These are phyloP conservation scores for Myocastor coypus DNA, from an alignment of 2,113 vertebrate species.

Conservation along the genomic window DNA sequence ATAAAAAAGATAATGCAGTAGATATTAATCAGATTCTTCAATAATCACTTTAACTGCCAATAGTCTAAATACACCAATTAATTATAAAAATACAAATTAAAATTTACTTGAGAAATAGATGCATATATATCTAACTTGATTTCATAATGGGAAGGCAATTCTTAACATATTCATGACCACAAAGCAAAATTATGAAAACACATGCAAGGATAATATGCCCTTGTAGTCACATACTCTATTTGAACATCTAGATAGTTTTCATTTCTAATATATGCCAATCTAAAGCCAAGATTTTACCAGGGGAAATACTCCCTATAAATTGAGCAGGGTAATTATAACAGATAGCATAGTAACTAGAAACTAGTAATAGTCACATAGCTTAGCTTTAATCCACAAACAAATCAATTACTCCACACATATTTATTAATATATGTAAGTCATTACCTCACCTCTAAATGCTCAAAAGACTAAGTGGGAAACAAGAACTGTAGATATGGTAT, in stretches of 20 bases:
- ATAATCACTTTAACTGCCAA: background rate
- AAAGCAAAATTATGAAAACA: background rate
- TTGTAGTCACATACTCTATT: background rate
- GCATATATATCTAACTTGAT: constrained; percentile 23
- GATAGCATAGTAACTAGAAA: background rate
- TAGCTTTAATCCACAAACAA: background rate
- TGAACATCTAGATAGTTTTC: background rate
- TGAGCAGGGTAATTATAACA: background rate
- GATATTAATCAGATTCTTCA: background rate
- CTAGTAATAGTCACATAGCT: background rate
- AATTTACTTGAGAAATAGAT: constrained; percentile 55
- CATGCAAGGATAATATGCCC: background rate
- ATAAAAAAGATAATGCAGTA: background rate
- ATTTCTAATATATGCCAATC: background rate
- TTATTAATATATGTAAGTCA: constrained; percentile 2
- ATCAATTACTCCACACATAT: background rate
- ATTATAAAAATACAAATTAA: background rate
- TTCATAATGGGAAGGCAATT: background rate
- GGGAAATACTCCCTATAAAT: background rate
- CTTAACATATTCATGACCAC: background rate
- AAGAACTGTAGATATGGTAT: background rate
- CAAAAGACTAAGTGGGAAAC: background rate
- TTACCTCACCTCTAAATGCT: background rate
- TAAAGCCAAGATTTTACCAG: background rate
- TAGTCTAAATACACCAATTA: background rate